Conservation (phyloP, 2,797 vertebrate species). For the Labroides dimidiatus region DNA sequence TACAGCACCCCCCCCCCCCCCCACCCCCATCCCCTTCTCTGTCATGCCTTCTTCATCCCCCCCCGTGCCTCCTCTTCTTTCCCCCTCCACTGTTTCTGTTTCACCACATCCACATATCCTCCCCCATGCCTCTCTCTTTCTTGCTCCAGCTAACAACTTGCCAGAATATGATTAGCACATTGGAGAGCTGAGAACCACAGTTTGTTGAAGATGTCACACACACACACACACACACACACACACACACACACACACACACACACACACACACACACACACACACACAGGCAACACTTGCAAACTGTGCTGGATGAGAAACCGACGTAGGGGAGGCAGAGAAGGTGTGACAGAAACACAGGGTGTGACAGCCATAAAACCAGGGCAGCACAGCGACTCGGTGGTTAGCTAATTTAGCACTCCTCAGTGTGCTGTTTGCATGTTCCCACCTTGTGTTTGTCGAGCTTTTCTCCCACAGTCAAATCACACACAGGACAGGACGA, state of each 20-base stretch:
- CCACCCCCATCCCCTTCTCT: slow-evolving; percentile 14
- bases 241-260: slow-evolving; percentile 41
- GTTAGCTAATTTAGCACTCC: slow-evolving; percentile 55
- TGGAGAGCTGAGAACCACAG: slow-evolving; percentile 61
- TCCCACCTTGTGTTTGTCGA: slow-evolving; percentile 29
- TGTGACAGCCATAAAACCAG: slow-evolving; percentile 62
- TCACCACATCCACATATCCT: slow-evolving; percentile 26
- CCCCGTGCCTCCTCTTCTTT: slow-evolving; percentile 38
- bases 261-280: slow-evolving; percentile 52
- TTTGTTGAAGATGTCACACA: slow-evolving; percentile 61
- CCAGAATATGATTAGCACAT: slow-evolving; percentile 77
- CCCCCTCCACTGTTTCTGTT: slow-evolving; percentile 39
- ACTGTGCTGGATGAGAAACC: slow-evolving; percentile 40
- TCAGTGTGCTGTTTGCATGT: slow-evolving; percentile 39
- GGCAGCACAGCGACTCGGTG: slow-evolving; percentile 53
- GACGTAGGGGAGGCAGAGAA: slow-evolving; percentile 42
- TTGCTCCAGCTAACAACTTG: slow-evolving; percentile 65
- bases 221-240: slow-evolving; percentile 4
- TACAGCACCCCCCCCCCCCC: slow-evolving; percentile 43
- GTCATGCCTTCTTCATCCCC: slow-evolving; percentile 34
- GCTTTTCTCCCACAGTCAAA: slow-evolving; percentile 45
- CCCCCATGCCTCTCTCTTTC: slow-evolving; percentile 29
- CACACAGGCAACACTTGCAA: slow-evolving; percentile 44
- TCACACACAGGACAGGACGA: slow-evolving; percentile 46
- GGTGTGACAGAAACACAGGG: slow-evolving; percentile 49